Evolutionary conservation across 2,888 invertebrate species (phyloP).

Genomic region (Drosophila neutralis): DNA sequence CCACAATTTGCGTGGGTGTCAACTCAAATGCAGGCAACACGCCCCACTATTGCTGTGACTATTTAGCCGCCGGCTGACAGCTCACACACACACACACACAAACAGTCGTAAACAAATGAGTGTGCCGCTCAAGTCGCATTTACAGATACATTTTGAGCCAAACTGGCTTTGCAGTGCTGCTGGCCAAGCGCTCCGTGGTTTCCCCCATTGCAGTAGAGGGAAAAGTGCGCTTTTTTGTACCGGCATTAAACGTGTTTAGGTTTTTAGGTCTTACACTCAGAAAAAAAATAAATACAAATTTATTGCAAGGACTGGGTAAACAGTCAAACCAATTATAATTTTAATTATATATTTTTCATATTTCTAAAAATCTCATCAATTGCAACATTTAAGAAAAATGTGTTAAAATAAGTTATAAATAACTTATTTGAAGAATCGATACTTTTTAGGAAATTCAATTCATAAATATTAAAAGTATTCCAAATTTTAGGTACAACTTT

Average conservation of each 20-base stretch:
- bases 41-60: constrained; percentile 31
- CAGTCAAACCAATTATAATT: not conserved
- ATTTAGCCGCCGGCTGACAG: constrained; percentile 23
- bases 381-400: not conserved
- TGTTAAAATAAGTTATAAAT: not conserved
- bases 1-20: constrained; percentile 71
- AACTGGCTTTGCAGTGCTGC: constrained; percentile 1
- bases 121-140: constrained; percentile 8
- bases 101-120: not conserved
- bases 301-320: not conserved
- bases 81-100: not conserved
- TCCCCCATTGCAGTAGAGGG: constrained; percentile 23
- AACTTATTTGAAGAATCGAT: not conserved
- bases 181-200: constrained; percentile 2
- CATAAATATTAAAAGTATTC: not conserved
- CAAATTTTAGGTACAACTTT: not conserved
- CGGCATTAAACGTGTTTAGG: constrained; percentile 77
- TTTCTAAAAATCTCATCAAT: not conserved
- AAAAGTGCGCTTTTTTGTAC: constrained; percentile 51
- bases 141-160: constrained; percentile 7
- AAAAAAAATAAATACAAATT: not conserved
- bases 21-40: constrained; percentile 42
- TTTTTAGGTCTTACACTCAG: constrained; percentile 55
- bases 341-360: not conserved
- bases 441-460: not conserved